Base-by-base conservation (phyloP, 2,888 invertebrate genomes). In the Diadromus collaris region DNA sequence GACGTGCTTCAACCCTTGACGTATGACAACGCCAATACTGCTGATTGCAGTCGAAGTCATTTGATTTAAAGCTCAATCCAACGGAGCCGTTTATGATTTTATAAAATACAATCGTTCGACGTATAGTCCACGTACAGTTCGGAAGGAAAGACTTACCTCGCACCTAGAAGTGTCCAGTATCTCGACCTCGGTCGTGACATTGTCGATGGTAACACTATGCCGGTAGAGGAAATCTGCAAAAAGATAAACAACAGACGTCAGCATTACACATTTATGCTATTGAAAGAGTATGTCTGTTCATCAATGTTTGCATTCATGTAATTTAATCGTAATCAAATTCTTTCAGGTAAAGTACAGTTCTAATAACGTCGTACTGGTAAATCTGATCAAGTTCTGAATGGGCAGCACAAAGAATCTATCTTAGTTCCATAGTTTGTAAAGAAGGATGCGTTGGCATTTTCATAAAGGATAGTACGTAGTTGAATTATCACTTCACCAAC, bases 161-260 rank as follows among this genome's bases (percentile, higher is more conserved):
- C 95, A 95, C 92, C 95, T 95, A 85, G 95, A 95, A 85, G 95
- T 96, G 92, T 95, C 96, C 91, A 95, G 92, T 91, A 95, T 95
- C 93, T 95, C 96, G 86, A 95, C 94, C 92, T 95, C 95, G 81
- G 95, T 95, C 84, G 94, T 94, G 83, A 94, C 95, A 88, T 94
- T 95, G 90, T 95, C 95, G 91, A 95, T 95, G 83, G 95, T 95
- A 85, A 95, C 94, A 91, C 94, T 94, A 90, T 96, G 95, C 88
- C 95, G 94, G 92, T 96, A 95, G 84, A 95, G 93, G 90, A 95
- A 95, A 93, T 96, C 95, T 95, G 94, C 64, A 67, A 61, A 78
- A 60, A 78, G 81, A 81, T 81, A 77, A 51, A 77, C n/a, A n/a
- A 58, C 74, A 65, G 54, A 19, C 56, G 63, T 76, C 48, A 69